These are phyloP conservation scores for Oryzias javanicus DNA, from an alignment of 2,113 vertebrate genomes.

Conservation along the genomic window DNA sequence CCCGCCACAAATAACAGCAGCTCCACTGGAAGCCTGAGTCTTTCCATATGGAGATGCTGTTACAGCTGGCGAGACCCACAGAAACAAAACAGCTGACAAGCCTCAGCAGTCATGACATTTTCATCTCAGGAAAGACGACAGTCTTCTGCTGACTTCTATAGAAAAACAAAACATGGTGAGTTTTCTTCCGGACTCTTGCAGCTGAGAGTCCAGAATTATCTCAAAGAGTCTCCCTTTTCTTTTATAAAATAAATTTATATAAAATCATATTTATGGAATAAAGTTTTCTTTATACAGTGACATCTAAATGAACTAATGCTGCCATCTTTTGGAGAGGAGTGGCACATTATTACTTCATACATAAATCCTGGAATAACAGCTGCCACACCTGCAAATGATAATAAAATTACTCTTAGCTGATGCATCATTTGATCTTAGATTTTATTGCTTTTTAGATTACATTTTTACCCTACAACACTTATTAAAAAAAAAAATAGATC, in stretches of 20 bases:
- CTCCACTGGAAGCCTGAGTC: slow-evolving; percentile 75
- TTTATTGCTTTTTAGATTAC: slow-evolving; percentile 53
- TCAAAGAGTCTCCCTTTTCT: neutral
- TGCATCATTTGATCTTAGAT: slow-evolving; percentile 34
- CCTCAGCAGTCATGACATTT: neutral
- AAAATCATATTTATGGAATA: no score
- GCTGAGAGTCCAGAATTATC: neutral
- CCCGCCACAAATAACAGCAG: slow-evolving; percentile 77
- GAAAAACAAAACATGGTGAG: neutral
- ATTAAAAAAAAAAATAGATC: slow-evolving; percentile 57
- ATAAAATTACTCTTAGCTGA: slow-evolving; percentile 17
- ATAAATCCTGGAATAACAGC: slow-evolving; percentile 8
- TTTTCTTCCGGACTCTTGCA: neutral
- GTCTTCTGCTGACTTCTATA: slow-evolving; percentile 10
- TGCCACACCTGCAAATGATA: slow-evolving; percentile 20
- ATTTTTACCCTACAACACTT: slow-evolving; percentile 21
- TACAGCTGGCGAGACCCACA: slow-evolving; percentile 77
- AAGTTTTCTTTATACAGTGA: no score
- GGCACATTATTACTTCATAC: slow-evolving; percentile 4
- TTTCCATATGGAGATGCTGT: slow-evolving; percentile 82
- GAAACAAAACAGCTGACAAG: slow-evolving; percentile 34
- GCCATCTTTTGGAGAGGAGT: slow-evolving; percentile 52
- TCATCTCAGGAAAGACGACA: neutral
- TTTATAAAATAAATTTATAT: no score
- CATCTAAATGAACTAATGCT: slow-evolving; percentile 24